Base-by-base conservation (phyloP, 1,140 invertebrate species). In the Hermatobates lingyangjiaoensis region DNA sequence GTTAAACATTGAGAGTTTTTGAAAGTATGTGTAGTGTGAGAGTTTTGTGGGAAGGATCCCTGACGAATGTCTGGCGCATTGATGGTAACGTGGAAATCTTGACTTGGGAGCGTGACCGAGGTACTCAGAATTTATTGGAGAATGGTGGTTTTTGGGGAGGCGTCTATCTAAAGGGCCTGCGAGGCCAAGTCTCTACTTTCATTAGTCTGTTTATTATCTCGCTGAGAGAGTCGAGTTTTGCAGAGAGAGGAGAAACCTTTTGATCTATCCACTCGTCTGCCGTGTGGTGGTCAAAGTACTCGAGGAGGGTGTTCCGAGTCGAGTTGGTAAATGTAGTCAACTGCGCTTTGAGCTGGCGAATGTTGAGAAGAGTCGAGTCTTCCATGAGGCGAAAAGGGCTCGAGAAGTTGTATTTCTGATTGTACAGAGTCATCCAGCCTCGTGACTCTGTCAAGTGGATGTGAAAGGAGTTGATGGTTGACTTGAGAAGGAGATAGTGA, bases 241-340 rank as follows among this genome's bases (percentile, higher is more conserved):
- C 12, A 18, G 28, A 30, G 14, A 57, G 20, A 5, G 56, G 56
- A 14, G 24, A 25, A 24, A 57, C 34, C 20, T 53, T 47, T n/a
- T 55, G 48, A 27, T 56, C 51, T 1, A 56, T 48, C 56, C 56
- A 57, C 42, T 57, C 56, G 15, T 53, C 38, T 0, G 49, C 42
- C 3, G 53, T 55, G 26, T 51, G 39, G 34, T 46, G 1, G 26
- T 53, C 54, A 49, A 48, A 51, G 27, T 56, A 49, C 15, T 48
- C 30, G 10, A 27, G 7, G 21, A 56, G 25, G 14, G 23, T 27
- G 34, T 47, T 27, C 20, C 14, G 25, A 23, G 47, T 39, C n/a
- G 44, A 26, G n/a, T 44, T 45, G 18, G 50, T 46, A 26, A 57
- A 50, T 27, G 53, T 45, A 20, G 28, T 24, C 4, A 56, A 23